phyloP scores from a whole-genome alignment of 1,140 invertebrate species.

The Plectrocnemia conspersa region DNA sequence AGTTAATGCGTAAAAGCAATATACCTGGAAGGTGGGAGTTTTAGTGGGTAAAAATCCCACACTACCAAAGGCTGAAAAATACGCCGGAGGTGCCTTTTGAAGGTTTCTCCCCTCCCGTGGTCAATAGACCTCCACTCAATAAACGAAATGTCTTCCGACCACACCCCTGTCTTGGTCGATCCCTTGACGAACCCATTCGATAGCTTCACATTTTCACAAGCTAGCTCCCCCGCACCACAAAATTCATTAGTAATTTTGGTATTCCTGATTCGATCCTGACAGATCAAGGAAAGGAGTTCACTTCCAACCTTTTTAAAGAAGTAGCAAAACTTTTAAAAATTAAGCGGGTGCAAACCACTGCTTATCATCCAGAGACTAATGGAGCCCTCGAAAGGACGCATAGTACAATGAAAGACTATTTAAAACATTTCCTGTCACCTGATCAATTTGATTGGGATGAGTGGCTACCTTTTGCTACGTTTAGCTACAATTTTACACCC shows the following conservation, averaged over 20 bases:
- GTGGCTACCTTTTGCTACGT: constrained; percentile 38
- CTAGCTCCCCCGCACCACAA: no score
- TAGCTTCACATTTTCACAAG: no score
- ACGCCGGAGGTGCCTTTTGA: no score
- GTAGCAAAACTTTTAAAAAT: constrained; percentile 33
- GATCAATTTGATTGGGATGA: constrained; percentile 40
- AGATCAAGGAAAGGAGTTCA: constrained; percentile 38
- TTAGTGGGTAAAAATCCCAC: no score
- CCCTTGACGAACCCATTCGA: no score
- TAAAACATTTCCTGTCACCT: constrained; percentile 39
- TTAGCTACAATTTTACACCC: constrained; percentile 36
- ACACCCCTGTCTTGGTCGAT: no score
- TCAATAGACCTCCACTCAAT: no score
- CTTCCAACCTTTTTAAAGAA: constrained; percentile 17
- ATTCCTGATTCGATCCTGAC: constrained; percentile 38
- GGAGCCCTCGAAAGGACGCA: constrained; percentile 40
- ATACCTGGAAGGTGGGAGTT: no score
- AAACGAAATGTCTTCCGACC: no score
- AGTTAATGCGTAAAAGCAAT: no score
- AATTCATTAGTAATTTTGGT: constrained; percentile 37
- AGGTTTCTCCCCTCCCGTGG: no score
- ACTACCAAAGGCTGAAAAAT: no score
- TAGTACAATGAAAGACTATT: constrained; percentile 39
- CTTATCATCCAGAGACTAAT: constrained; percentile 37
- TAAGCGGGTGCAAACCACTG: constrained; percentile 34